Evolutionary conservation across 2,113 vertebrate genomes (phyloP), one percentile per base, ranked within the genome.

Genomic region (Phyllostomus hastatus): DNA sequence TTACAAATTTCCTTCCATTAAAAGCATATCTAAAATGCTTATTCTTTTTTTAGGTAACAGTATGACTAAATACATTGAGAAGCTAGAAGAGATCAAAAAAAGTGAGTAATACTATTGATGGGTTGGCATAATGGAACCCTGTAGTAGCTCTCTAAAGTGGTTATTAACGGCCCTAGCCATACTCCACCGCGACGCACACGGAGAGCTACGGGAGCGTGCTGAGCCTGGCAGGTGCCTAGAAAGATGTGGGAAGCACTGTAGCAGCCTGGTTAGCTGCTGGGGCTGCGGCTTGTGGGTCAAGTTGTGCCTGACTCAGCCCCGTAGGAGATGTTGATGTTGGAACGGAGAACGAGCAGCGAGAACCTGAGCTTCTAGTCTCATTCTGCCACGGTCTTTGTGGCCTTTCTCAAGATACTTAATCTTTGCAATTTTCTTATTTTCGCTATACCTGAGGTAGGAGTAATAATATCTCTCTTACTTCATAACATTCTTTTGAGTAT

Each of bases 31-130:
- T 97, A 89, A 97, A 93, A 82, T 14, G 3, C 84, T 57, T 95
- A 35, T 82, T 81, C 59, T 92, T 80, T 70, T 10, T 98, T 94
- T 97, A 99, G 99, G 99, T 75, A 99, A 89, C 97, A 99, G 99
- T 95, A 98, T 99, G 92, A 98, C 99, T 0, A 99, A 99, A 96
- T 99, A 99, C 94, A 98, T 99, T 95, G 99, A 99, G 96, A 99
- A 98, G 94, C 52, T 99, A 96, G 99, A 99, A 97, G 99, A 99
- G 50, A 99, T 99, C 24, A 99, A 99, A 97, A 99, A 98, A 98
- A 99, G 99, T 99, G 98, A 99, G 99, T 99, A 96, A 59, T 20
- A 26, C 33, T 64, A 10, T 52, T 33, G 69, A 57, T 59, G 93
- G 28, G 24, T 85, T 95, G 69, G 88, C 69, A 61, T 90, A 88